These are phyloP conservation scores for Archocentrus centrarchus DNA, from an alignment of 2,113 vertebrate genomes.

Conservation along the genomic window DNA sequence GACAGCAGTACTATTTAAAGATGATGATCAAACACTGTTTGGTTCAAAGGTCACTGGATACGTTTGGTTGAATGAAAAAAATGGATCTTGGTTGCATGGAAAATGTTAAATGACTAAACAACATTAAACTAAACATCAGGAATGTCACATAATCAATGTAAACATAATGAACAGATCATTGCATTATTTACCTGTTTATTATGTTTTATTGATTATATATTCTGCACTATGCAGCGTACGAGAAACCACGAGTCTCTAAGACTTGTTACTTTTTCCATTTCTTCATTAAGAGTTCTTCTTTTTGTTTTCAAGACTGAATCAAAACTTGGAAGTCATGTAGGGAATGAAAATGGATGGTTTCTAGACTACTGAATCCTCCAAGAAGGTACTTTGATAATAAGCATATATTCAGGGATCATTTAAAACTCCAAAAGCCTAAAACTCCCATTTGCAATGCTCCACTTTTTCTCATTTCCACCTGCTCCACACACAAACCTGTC, in stretches of 20 bases:
- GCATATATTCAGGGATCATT: not conserved
- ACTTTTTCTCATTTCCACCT: conserved; percentile 31
- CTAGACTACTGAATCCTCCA: not conserved
- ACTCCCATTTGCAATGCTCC: conserved; percentile 45
- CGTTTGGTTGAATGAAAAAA: rapidly evolving
- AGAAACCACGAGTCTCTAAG: too few species aligned
- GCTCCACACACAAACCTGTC: not conserved
- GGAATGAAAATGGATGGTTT: not conserved
- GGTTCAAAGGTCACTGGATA: not conserved
- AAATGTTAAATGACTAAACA: not conserved
- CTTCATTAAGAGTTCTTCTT: not conserved
- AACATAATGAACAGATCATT: too few species aligned
- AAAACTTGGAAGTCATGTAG: not conserved
- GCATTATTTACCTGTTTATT: not conserved
- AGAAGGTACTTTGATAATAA: not conserved
- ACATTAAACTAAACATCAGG: too few species aligned
- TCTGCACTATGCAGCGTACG: not conserved
- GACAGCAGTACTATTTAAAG: not conserved
- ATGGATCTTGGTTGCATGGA: not conserved
- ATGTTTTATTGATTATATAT: not conserved
- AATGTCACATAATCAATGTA: too few species aligned
- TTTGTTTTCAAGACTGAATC: not conserved
- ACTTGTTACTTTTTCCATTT: too few species aligned
- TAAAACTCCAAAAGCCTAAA: conserved; percentile 1
- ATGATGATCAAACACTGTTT: not conserved